These are phyloP conservation scores for Patella pellucida DNA, from an alignment of 2,888 invertebrate species.

Conservation along the genomic window DNA sequence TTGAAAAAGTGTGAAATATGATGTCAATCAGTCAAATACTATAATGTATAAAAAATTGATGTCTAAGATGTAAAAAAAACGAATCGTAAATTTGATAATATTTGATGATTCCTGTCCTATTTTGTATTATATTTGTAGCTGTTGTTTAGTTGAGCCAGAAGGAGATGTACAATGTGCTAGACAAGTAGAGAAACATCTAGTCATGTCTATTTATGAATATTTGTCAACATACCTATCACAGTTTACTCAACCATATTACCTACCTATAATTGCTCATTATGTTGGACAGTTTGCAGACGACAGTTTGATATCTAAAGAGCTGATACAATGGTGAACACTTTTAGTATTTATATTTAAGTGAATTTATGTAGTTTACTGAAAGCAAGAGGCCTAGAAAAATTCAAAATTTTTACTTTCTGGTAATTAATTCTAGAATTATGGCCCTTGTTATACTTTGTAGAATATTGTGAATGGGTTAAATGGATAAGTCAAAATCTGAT, in stretches of 20 bases:
- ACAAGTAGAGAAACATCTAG: constrained; percentile 58
- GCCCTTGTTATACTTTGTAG: no score
- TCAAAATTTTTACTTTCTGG: no score
- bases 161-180: constrained; percentile 54
- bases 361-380: no score
- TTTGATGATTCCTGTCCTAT: neutral
- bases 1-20: no score
- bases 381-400: no score
- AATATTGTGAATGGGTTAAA: no score
- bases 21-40: no score
- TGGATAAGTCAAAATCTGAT: no score
- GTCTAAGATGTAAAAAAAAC: no score
- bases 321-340: constrained; percentile 47
- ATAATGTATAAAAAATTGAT: no score
- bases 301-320: constrained; percentile 47
- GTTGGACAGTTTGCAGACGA: constrained; percentile 53
- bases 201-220: constrained; percentile 41
- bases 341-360: neutral
- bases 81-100: no score
- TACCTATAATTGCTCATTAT: constrained; percentile 55
- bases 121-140: constrained; percentile 38
- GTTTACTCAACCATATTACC: constrained; percentile 37
- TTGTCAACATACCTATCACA: constrained; percentile 45
- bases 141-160: constrained; percentile 55
- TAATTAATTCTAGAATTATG: no score